Percentiles rank a stretch among this genome's conserved stretches.
Evolutionary conservation across 2,888 invertebrate genomes (phyloP).

Genomic region (Drosophila dives): DNA sequence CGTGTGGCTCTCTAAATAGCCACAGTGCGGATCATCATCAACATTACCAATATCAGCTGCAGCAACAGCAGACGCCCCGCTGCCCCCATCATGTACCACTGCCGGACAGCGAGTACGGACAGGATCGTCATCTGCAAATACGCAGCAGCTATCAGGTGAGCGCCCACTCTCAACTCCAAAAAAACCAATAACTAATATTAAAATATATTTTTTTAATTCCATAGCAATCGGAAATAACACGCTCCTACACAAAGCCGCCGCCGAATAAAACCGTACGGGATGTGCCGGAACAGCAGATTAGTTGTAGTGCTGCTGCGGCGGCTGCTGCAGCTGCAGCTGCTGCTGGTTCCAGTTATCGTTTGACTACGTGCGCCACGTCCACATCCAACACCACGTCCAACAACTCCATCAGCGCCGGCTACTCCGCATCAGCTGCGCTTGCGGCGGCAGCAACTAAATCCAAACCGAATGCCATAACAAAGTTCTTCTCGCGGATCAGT

Average conservation of each 20-base stretch:
- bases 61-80: constrained; percentile 82
- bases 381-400: constrained; percentile 35
- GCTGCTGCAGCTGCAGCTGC: constrained; percentile 9
- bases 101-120: constrained; percentile 89
- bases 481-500: constrained; percentile 85
- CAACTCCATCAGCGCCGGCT: background rate
- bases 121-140: constrained; percentile 87
- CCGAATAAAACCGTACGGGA: constrained; percentile 89
- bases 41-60: constrained; percentile 82
- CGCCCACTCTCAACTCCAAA: background rate
- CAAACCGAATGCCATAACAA: constrained; percentile 84
- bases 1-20: constrained; percentile 74
- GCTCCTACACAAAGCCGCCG: constrained; percentile 88
- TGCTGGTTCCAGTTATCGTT: constrained; percentile 42
- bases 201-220: background rate
- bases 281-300: constrained; percentile 86
- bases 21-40: constrained; percentile 83
- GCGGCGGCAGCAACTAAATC: constrained; percentile 76
- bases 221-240: constrained; percentile 89
- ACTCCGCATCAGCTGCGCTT: constrained; percentile 45
- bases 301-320: constrained; percentile 31
- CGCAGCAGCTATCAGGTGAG: constrained; percentile 88
- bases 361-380: constrained; percentile 43
- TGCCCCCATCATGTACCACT: constrained; percentile 88
- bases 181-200: too few species aligned